Evolutionary conservation across 2,797 vertebrate genomes (phyloP), one percentile per base, ranked within the genome.

Genomic region (Zalophus californianus): DNA sequence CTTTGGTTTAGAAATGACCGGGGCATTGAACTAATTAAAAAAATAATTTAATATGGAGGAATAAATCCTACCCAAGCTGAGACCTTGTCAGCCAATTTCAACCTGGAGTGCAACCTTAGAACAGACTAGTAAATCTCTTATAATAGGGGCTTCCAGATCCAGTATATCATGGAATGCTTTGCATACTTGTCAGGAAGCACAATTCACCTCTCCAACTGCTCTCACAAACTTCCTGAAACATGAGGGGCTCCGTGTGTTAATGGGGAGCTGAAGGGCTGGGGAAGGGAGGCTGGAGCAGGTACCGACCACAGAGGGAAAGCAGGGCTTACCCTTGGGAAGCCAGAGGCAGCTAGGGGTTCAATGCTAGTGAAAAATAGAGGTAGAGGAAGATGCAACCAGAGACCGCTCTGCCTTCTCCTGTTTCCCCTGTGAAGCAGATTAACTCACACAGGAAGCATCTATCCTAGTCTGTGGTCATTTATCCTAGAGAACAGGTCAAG

Each of bases 11-110:
- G 92, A 91, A 96, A 97, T 95, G 97, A 96, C 97, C 86, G 38
- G 48, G 86, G 85, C 94, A 96, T 91, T 97, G 97, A 98, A 98
- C 97, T 98, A 97, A 98, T 98, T 98, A 97, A 97, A 98, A 96
- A 97, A 97, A 98, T 97, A 97, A 97, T 97, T 98, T 98, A 98
- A 97, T 93, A 94, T 58, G 50, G 89, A 91, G 96, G 86, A 97
- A 98, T 98, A 98, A 98, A 98, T 97, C 97, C 91, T 96, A 87
- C 48, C 58, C 86, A 54, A 70, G 96, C 92, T 32, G 92, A 97
- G 97, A 96, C 97, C 97, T 92, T 97, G 97, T 98, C 97, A 97
- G 96, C 96, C 94, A 86, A 93, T 96, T 96, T 88, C 96, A 96
- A 96, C 97, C 98, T 86, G 94, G 89, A 97, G 97, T 79, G 85